Evolutionary conservation across 2,888 invertebrate genomes (phyloP), one percentile per base, ranked within the genome.

Genomic region (Diloba caeruleocephala): DNA sequence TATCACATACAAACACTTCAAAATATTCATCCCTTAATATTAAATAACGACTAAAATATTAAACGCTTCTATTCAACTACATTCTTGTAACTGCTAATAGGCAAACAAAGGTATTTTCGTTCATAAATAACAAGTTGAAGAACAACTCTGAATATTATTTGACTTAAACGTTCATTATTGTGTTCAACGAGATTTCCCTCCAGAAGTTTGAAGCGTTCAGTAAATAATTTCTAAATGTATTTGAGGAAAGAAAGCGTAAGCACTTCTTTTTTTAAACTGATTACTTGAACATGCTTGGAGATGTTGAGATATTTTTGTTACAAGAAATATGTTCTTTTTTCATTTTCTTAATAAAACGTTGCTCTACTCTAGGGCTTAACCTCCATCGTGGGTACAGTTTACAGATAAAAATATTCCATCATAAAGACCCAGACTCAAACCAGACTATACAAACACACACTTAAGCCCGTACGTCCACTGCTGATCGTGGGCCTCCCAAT

Each of bases 101-200:
- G 12, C 53, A 45, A 43, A 53, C 48, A 62, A 42, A 56, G 41
- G 23, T 36, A 44, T 51, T 50, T 37, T 43, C 23, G 42, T 62
- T 53, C 51, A 49, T 60, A 37, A 64, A 52, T 57, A 43, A 46
- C 33, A 69, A 62, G 34, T 44, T 49, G 58, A 57, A 65, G 38
- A 48, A 64, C 33, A 57, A 34, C 41, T 32, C 19, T 38, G 46
- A 50, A 54, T 50, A 54, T 48, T 59, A 56, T 61, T 69, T 62
- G 46, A 32, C 37, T 56, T 34, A 54, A 69, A 50, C 52, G 62
- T 52, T 70, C 38, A 52, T 57, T 62, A 70, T 55, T 59, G 55
- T 66, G 38, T 59, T 57, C 34, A 66, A 57, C 53, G 44, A 63
- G 49, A 57, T 62, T 70, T 70, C 48, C 37, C 43, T 50, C 50